These are phyloP conservation scores for Mareca penelope DNA, from an alignment of 2,797 vertebrate genomes.

Conservation along the genomic window DNA sequence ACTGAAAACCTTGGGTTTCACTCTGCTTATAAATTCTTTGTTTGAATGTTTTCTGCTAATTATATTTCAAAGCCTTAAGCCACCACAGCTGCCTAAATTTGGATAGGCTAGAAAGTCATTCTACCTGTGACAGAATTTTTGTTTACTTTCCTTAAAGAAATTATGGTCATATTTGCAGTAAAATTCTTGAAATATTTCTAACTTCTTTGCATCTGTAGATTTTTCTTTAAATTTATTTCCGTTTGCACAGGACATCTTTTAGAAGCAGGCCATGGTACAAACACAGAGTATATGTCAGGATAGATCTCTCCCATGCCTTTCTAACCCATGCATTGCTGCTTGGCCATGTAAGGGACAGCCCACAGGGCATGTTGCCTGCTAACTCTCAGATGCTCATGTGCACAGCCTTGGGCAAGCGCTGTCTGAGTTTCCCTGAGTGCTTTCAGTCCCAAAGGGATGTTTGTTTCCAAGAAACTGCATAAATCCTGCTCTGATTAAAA, in stretches of 20 bases:
- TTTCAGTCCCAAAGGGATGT: not conserved
- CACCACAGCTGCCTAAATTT: not conserved
- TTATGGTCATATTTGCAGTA: not conserved
- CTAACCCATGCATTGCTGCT: not conserved
- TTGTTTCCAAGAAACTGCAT: not conserved
- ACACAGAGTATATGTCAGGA: not conserved
- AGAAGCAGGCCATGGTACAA: not conserved
- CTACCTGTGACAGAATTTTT: not conserved
- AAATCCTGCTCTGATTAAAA: not conserved
- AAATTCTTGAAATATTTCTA: not conserved
- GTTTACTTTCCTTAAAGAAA: not conserved
- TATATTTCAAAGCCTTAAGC: not conserved
- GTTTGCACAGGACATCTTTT: not conserved
- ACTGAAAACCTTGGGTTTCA: not conserved
- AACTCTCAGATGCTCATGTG: accelerated
- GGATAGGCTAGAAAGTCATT: not conserved
- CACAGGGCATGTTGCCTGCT: not conserved
- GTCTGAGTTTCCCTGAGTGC: not conserved
- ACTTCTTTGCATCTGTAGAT: not conserved
- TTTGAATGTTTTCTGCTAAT: not conserved
- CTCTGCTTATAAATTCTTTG: not conserved
- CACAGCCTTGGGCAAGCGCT: not conserved
- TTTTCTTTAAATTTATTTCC: not conserved
- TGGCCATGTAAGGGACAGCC: accelerated
- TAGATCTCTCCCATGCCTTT: not conserved